A percentile compares a stretch with the other conserved stretches of the same genome.
Conservation (phyloP, 23 tunicate genomes). For the Halocynthia aurantium region DNA sequence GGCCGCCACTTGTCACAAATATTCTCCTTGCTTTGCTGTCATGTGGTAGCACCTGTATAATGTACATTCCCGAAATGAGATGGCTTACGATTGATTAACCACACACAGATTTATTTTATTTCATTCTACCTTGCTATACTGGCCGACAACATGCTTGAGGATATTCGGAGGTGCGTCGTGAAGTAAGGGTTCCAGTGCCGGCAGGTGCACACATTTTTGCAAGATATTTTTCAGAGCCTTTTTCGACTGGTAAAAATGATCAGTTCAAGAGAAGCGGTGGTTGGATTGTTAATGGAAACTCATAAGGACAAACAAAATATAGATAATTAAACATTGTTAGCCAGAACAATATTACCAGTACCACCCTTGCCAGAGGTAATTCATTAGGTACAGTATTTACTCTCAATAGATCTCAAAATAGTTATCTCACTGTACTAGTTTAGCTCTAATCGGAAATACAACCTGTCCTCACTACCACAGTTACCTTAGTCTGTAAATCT, state of each 20-base stretch:
- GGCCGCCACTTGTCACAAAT: constrained; percentile 94
- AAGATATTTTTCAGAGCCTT: constrained; percentile 95
- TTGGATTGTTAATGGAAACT: no score
- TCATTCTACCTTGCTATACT: constrained; percentile 83
- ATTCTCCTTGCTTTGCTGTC: constrained; percentile 94
- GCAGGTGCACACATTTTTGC: constrained; percentile 96
- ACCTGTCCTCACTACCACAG: no score
- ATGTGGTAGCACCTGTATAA: constrained; percentile 87
- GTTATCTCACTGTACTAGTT: no score
- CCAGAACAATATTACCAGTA: no score
- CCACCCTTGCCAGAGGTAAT: no score
- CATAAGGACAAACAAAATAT: no score
- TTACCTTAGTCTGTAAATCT: constrained; percentile 81
- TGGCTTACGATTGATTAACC: background rate
- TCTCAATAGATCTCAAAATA: no score
- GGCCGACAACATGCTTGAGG: constrained; percentile 95
- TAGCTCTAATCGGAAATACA: no score
- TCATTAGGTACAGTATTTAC: no score
- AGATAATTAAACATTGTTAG: background rate
- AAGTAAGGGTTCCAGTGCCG: constrained; percentile 92
- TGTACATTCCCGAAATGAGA: no score
- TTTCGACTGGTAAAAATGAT: constrained; percentile 74
- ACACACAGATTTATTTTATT: background rate
- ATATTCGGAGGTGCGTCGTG: constrained; percentile 99
- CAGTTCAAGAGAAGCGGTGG: no score